Evolutionary conservation across 2,113 vertebrate genomes (phyloP).

Genomic region (Donacobius atricapilla): DNA sequence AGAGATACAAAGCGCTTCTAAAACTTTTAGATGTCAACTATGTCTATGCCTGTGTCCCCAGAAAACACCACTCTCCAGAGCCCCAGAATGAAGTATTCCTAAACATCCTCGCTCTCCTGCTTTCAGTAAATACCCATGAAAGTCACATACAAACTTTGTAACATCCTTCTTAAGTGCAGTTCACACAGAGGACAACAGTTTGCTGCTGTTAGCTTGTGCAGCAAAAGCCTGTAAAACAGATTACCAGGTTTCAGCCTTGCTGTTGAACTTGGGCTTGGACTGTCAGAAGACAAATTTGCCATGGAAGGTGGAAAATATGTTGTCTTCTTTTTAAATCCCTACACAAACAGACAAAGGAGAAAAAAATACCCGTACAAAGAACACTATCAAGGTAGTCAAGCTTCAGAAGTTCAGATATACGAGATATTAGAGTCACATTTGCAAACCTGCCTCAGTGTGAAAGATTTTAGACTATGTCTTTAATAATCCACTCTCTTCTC

Average conservation of each 20-base stretch:
- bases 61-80: background rate
- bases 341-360: background rate
- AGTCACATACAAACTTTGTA: background rate
- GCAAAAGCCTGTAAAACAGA: background rate
- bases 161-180: background rate
- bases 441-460: background rate
- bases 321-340: background rate
- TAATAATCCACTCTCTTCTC: background rate
- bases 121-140: background rate
- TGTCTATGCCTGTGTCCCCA: background rate
- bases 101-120: background rate
- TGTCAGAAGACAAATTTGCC: background rate
- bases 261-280: background rate
- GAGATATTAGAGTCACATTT: background rate
- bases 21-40: background rate
- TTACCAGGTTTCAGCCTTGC: background rate
- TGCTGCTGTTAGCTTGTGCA: background rate
- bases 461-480: background rate
- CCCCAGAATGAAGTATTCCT: background rate
- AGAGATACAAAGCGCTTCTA: background rate
- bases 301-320: background rate
- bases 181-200: background rate
- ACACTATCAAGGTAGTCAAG: background rate
- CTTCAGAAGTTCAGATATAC: background rate
- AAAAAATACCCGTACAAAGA: background rate